A percentile compares a stretch with the other conserved stretches of the same genome.
These are phyloP conservation scores for Hippocampus zosterae DNA, from an alignment of 2,113 vertebrate species.

Conservation along the genomic window DNA sequence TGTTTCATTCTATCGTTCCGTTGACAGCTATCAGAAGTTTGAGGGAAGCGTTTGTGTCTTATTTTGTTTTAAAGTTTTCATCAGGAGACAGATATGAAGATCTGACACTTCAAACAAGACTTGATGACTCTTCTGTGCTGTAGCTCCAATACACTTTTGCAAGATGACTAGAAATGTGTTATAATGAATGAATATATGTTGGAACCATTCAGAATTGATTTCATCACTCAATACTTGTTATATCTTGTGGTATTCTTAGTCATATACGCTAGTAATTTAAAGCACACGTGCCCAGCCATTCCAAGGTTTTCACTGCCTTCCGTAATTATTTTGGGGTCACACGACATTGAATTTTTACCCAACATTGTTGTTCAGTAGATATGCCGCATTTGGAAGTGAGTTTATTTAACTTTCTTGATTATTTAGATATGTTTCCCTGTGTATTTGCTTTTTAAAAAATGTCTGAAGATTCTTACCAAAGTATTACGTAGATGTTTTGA, in stretches of 20 bases:
- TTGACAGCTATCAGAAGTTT: not conserved
- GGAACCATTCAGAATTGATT: constrained; percentile 62
- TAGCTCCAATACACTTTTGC: constrained; percentile 64
- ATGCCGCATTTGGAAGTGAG: constrained; percentile 52
- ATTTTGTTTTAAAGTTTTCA: constrained; percentile 1
- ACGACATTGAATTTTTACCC: constrained; percentile 58
- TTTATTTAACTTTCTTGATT: constrained; percentile 26
- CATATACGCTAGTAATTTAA: constrained; percentile 68
- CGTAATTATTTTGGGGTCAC: constrained; percentile 60
- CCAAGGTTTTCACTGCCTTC: constrained; percentile 76
- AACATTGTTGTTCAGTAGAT: constrained; percentile 64
- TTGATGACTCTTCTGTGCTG: constrained; percentile 58
- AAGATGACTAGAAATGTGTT: constrained; percentile 77
- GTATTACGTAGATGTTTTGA: constrained; percentile 87
- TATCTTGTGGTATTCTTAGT: constrained; percentile 61
- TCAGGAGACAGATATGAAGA: not conserved
- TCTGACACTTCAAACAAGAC: constrained; percentile 22
- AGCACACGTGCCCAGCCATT: constrained; percentile 77
- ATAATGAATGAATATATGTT: constrained; percentile 72
- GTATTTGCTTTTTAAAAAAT: constrained; percentile 63
- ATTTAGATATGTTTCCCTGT: constrained; percentile 53
- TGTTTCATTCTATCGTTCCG: constrained; percentile 57
- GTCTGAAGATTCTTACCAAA: constrained; percentile 85
- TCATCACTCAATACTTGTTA: constrained; percentile 61
- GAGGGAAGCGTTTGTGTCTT: not conserved